Evolutionary conservation across 2,113 vertebrate genomes (phyloP), one percentile per base, ranked within the genome.

Genomic region (Perccottus glenii): DNA sequence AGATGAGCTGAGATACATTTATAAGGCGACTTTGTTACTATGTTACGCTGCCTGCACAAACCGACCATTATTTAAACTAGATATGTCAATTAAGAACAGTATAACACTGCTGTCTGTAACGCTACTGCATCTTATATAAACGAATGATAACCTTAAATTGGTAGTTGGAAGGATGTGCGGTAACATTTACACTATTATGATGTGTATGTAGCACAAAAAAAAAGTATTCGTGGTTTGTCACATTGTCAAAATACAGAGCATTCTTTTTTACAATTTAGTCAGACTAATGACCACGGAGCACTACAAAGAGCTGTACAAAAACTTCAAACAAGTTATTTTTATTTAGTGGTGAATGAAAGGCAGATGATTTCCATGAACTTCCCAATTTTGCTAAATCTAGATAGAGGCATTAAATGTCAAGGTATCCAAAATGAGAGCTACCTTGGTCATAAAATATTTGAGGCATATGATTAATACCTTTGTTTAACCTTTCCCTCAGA

Each of bases 11-110:
- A 33, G 40, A 77, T 55, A 77, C 67, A 81, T 88, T 57, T 75
- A 87, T 78, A 71, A n/a, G 59, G 65, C 50, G 75, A 82, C 80
- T 88, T 86, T 68, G 74, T 63, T 67, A 55, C 78, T 86, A 87
- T 85, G 89, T 90, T 85, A 88, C 42, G 35, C 58, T 80, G 44
- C 48, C 68, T 64, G 40, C 36, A 82, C 58, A 84, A 73, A 57
- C 40, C 68, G 77, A 83, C 61, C 32, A 57, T 45, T 4, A 55
- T 65, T 70, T 70, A 27, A 33, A 35, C 14, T 53, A 36, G 36
- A 38, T 33, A 36, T 38, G n/a, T 12, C 14, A 33, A 38, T 38
- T 33, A 36, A 1, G 14, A 36, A 12, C 52, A 33, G 5, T 40
- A 40, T 40, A 40, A 40, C 38, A 40, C 2, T 40, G 38, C 38